Evolutionary conservation across 1,140 invertebrate species (phyloP), one percentile per base, ranked within the genome.

Genomic region (Drosophila mayri): DNA sequence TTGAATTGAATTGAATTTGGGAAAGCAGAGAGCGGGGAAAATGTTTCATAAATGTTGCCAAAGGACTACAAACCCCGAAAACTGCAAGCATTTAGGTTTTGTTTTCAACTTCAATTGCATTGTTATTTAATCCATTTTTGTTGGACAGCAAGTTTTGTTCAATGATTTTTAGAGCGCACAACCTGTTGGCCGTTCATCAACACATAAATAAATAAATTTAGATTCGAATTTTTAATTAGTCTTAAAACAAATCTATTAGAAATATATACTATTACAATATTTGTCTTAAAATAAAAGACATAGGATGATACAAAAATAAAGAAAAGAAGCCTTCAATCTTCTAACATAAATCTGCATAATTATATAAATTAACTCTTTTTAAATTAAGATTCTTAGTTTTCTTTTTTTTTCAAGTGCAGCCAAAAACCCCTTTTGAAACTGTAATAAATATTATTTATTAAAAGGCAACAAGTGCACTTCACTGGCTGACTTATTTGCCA

Each of bases 401-500:
- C 10, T 50, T 0, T 7, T 14, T 35, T 35, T 5, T 22, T 16
- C 7, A 5, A 16, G 50, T 54, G 43, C 18, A 22, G 25, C 18
- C 18, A 72, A 50, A 59, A 54, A 55, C 35, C 30, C 16, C 7
- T 32, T 20, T 6, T 10, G 47, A 76, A 86, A 87, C 75, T 66
- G 72, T 49, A 76, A 90, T 81, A 70, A 79, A 81, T 74, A 84
- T 84, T 35, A 90, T 79, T 58, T 50, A 59, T 71, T 41, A 50
- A 81, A 76, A 61, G 81, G 78, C 85, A 88, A 88, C 85, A 88
- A 88, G 85, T 88, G 84, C 83, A 87, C 84, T 88, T 61, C 32
- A 49, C 55, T 49, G 62, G 32, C 37, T 43, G 49, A 32, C 65
- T 54, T 63, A n/a, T 30, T n/a, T 22, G 47, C 47, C 43, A 37